Evolutionary conservation across 2,113 vertebrate species (phyloP), one percentile per base, ranked within the genome.

Genomic region (Dascyllus trimaculatus): DNA sequence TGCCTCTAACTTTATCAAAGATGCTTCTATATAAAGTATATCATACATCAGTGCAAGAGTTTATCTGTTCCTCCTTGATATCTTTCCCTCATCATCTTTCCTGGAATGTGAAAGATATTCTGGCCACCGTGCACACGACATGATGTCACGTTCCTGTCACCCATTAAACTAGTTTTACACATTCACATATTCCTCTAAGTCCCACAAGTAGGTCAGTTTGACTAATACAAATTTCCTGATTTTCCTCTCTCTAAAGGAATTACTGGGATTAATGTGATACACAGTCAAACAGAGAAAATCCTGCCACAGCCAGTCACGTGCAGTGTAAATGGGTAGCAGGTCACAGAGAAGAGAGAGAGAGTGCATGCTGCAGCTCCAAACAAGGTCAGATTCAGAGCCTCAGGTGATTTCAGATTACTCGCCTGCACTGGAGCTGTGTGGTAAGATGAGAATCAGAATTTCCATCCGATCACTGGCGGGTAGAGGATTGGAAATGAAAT

Each of bases 191-290:
- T 80, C 3, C 14, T 68, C 26, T 60, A 66, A 82, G 67, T 79
- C 71, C 63, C 9, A 24, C 52, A 90, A 86, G 77, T 92, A 84
- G 89, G 90, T 87, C 88, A 89, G 74, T 85, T 63, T 26, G 14
- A 81, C 77, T 82, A 56, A 86, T 82, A 66, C 66, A 80, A 67
- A 82, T 84, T 82, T 85, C 53, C 82, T 80, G 67, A 72, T 84
- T 83, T 81, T 62, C 77, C 73, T 84, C 84, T 43, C 48, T 79
- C 59, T 74, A 71, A 86, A 84, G 84, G 84, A 92, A 89, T 91
- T 89, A 82, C 82, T 81, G 84, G 86, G 88, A 90, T 92, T 92
- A 92, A 82, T 69, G 26, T 19, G 4, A 71, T 84, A 67, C n/a
- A 15, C 71, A 59, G 66, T 85, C 38, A 73, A 76, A 82, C 32